Evolutionary conservation across 2,113 vertebrate genomes (phyloP), one percentile per base, ranked within the genome.

Genomic region (Pollachius pollachius): DNA sequence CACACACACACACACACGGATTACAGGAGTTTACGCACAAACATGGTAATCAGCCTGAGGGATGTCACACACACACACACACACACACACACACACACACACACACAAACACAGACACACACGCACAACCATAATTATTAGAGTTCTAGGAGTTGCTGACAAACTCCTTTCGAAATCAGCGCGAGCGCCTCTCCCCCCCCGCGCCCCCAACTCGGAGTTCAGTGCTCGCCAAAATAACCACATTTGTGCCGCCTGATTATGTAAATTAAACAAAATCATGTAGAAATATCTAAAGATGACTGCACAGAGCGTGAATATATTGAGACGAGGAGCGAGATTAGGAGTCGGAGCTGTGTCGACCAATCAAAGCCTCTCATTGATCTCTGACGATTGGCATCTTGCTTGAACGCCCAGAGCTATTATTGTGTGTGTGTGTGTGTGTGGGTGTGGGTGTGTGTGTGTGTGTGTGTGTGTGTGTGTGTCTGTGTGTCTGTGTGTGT

Each of bases 121-220:
- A 52, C 37, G 60, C 67, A 68, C n/a, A 19, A 17, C 52, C 62
- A 23, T 79, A 62, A 77, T 81, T 69, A 58, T 77, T 68, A 65
- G 48, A 78, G 72, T 71, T 52, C 68, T 63, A 34, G 5, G 52
- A 67, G 70, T 56, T 71, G 80, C 84, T 80, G 81, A 77, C 67
- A 1, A 56, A 56, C 27, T 73, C 67, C 68, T 79, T 75, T 76
- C 69, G 37, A 69, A 71, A 62, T 76, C 67, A 77, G 67, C 69
- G 73, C 65, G 64, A 27, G 15, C 15, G 17, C 60, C 62, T 67
- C 67, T 56, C 9, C 54, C 11, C 18, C 4, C 56, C 60, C 70
- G 64, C 48, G 73, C 81, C 69, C 69, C 84, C 75, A 78, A 67
- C 76, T 67, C 59, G 4, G 62, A 48, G n/a, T 69, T 65, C 11